These are phyloP conservation scores for Thunnus maccoyii DNA, from an alignment of 2,113 vertebrate genomes.

Conservation along the genomic window DNA sequence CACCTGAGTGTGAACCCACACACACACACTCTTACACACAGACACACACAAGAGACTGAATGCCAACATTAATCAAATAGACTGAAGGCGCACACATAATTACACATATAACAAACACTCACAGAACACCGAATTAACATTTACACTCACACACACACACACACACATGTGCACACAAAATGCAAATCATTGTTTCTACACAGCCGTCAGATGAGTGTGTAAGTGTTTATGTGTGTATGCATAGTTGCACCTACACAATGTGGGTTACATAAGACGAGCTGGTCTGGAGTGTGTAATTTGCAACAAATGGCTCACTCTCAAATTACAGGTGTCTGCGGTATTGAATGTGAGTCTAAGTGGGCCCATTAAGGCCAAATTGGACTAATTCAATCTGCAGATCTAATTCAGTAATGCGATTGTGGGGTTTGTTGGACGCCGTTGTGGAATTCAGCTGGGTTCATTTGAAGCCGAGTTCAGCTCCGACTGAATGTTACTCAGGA, in stretches of 20 bases:
- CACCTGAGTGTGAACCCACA: slow-evolving; percentile 24
- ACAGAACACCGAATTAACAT: slow-evolving; percentile 59
- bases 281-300: slow-evolving; percentile 66
- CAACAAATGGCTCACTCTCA: slow-evolving; percentile 63
- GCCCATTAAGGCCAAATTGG: slow-evolving; percentile 73
- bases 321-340: slow-evolving; percentile 74
- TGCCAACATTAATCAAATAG: slow-evolving; percentile 67
- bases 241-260: slow-evolving; percentile 36
- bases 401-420: slow-evolving; percentile 62
- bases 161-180: slow-evolving; percentile 32
- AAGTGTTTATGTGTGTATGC: background rate
- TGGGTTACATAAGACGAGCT: slow-evolving; percentile 52
- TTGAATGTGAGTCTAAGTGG: slow-evolving; percentile 67
- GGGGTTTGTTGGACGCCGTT: slow-evolving; percentile 35
- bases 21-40: slow-evolving; percentile 7
- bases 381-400: slow-evolving; percentile 77
- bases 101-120: slow-evolving; percentile 60
- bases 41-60: slow-evolving; percentile 46
- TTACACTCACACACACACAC: slow-evolving; percentile 23
- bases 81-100: slow-evolving; percentile 60
- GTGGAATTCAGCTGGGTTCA: slow-evolving; percentile 41
- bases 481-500: background rate
- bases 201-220: slow-evolving; percentile 11
- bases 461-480: background rate
- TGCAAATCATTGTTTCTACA: slow-evolving; percentile 6